phyloP scores from a whole-genome alignment of 2,888 invertebrate species.

The Homarus gammarus region DNA sequence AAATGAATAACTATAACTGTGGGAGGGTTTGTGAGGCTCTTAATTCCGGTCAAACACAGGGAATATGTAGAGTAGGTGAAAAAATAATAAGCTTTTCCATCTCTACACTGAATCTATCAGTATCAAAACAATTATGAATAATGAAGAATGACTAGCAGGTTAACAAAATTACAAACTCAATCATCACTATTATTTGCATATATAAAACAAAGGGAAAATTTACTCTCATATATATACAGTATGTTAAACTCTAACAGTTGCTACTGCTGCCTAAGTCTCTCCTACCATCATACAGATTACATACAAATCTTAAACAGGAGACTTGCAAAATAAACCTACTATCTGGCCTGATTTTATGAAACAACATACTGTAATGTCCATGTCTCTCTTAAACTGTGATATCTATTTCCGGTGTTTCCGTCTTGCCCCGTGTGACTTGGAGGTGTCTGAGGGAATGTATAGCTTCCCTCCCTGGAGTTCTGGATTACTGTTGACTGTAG shows the following conservation, averaged over 20 bases:
- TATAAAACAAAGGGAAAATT: no score
- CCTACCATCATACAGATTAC: not conserved
- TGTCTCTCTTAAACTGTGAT: not conserved
- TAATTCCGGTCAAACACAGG: no score
- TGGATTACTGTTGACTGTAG: constrained; percentile 71
- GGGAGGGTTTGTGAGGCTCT: no score
- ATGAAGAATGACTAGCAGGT: no score
- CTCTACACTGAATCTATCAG: no score
- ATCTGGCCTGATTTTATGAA: not conserved
- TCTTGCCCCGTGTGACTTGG: constrained; percentile 59
- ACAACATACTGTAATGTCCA: not conserved
- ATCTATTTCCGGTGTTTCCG: constrained; percentile 62
- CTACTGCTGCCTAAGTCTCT: not conserved
- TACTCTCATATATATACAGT: no score
- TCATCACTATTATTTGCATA: no score
- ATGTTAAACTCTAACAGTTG: not conserved
- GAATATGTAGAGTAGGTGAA: no score
- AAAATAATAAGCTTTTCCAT: no score
- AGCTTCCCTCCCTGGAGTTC: constrained; percentile 72
- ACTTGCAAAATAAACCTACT: not conserved
- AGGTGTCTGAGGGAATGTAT: constrained; percentile 18
- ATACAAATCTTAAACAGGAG: not conserved
- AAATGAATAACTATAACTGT: no score
- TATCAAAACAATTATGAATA: no score
- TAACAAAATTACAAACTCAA: no score